phyloP scores from a whole-genome alignment of 2,888 invertebrate genomes.

The Maniola hyperantus region DNA sequence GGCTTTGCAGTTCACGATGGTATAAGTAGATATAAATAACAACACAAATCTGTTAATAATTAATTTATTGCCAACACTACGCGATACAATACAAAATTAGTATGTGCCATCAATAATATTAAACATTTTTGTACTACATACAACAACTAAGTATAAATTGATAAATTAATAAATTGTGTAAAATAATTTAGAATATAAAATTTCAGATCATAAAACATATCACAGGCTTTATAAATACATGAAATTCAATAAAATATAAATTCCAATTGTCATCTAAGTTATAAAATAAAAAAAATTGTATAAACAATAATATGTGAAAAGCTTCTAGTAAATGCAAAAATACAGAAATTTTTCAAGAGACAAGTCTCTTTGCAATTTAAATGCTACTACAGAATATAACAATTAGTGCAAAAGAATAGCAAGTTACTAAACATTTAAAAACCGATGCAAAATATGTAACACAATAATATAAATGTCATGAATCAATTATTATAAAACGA shows the following conservation, averaged over 20 bases:
- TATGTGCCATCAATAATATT: conserved; percentile 14
- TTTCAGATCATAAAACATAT: conserved; percentile 22
- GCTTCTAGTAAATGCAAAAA: neutral
- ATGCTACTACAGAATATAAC: neutral
- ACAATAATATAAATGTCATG: neutral
- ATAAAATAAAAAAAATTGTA: neutral
- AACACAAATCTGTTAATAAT: conserved; percentile 27
- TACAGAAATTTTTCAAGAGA: neutral
- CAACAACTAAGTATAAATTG: neutral
- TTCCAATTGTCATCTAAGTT: neutral
- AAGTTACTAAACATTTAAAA: no score
- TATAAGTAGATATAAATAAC: conserved; percentile 9
- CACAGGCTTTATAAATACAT: conserved; percentile 16
- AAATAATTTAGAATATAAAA: conserved; percentile 3
- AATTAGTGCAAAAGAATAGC: neutral
- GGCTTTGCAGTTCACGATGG: no score
- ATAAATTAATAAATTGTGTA: conserved; percentile 5
- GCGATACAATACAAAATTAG: conserved; percentile 24
- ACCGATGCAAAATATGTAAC: neutral
- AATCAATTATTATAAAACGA: neutral
- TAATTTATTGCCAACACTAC: conserved; percentile 38
- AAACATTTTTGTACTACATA: neutral
- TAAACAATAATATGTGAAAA: neutral
- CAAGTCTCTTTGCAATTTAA: neutral
- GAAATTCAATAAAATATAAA: neutral